Evolutionary conservation across 2,113 vertebrate species (phyloP).

Genomic region (Coryphaenoides rupestris): DNA sequence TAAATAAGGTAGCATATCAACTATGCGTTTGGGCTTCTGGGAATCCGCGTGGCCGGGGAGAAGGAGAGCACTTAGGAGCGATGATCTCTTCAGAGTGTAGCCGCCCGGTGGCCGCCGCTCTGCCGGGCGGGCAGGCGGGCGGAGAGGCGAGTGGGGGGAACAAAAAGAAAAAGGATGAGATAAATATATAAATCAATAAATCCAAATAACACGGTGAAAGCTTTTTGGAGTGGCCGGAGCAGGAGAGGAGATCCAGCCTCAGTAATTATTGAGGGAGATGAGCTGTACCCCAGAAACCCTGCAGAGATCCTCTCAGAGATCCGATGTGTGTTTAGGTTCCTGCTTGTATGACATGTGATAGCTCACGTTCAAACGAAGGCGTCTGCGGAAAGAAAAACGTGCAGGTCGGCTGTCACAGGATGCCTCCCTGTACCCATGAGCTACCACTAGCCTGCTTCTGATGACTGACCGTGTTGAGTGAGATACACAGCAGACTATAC

Average conservation of each 20-base stretch:
- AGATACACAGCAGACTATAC: too few relatives aligned
- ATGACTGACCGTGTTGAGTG: not conserved
- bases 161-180: too few relatives aligned
- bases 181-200: conserved; percentile 1
- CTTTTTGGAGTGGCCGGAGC: conserved; percentile 53
- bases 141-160: too few relatives aligned
- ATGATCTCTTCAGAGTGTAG: conserved; percentile 42
- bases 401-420: not conserved
- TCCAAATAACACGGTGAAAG: conserved; percentile 41
- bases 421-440: not conserved
- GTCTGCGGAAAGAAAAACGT: not conserved
- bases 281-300: too few relatives aligned
- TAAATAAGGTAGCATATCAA: conserved; percentile 40
- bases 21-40: conserved; percentile 16
- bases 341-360: conserved; percentile 20
- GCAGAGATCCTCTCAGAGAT: too few relatives aligned
- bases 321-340: not conserved
- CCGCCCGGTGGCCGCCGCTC: too few relatives aligned
- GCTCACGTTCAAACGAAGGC: not conserved
- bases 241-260: conserved; percentile 40
- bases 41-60: conserved; percentile 13
- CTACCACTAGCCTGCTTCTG: not conserved
- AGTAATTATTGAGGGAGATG: conserved; percentile 53
- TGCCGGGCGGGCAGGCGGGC: too few relatives aligned
- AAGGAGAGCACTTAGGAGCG: conserved; percentile 41